Conservation (phyloP, 2,888 invertebrate species). For the Caenorhabditis drosophilae region DNA sequence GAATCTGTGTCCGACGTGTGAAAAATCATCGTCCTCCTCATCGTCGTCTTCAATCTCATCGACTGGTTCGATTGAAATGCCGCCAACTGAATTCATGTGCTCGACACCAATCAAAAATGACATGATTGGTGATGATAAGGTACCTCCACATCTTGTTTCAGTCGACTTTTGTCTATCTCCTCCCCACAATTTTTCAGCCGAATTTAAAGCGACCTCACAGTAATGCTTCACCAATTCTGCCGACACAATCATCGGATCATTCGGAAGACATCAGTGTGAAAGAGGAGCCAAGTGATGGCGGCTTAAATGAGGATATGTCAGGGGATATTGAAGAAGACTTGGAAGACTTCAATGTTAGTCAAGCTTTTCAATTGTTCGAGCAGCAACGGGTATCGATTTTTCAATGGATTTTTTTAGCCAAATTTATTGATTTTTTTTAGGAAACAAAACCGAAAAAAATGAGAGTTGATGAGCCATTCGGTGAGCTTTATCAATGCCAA, state of each 20-base stretch:
- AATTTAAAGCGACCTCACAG: conserved; percentile 18
- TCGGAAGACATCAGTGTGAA: conserved; percentile 29
- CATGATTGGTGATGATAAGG: not conserved
- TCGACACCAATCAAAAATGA: conserved; percentile 31
- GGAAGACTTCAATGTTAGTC: conserved; percentile 22
- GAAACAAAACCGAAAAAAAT: conserved; percentile 15
- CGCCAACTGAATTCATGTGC: conserved; percentile 23
- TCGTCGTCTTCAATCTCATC: not conserved
- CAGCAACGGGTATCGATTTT: conserved; percentile 7
- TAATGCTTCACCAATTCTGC: conserved; percentile 26
- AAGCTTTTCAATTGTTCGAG: conserved; percentile 28
- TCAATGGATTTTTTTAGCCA: too few relatives aligned
- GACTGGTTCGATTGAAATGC: not conserved
- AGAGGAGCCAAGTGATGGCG: conserved; percentile 31
- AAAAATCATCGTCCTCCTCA: conserved; percentile 11
- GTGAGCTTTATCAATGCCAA: conserved; percentile 36
- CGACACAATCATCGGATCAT: conserved; percentile 9
- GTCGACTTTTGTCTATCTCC: too few relatives aligned
- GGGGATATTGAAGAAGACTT: conserved; percentile 28
- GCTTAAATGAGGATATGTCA: conserved; percentile 26
- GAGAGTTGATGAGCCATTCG: conserved; percentile 28
- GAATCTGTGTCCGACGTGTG: conserved; percentile 34
- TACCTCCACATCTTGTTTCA: too few relatives aligned
- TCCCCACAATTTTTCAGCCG: conserved; percentile 16
- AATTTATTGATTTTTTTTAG: conserved; percentile 6